These are phyloP conservation scores for Apis mellifera DNA, from an alignment of 1,140 invertebrate species.

Conservation along the genomic window Amel_HAv3.1 CM009936.2:1798001-1798500, in stretches of 20 bases:
- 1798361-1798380: neutral
- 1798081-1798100: neutral
- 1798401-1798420: neutral
- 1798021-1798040: slow-evolving; percentile 12
- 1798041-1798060: neutral
- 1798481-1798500: slow-evolving; percentile 1
- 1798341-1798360: neutral
- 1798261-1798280: no score
- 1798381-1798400: neutral
- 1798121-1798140: neutral
- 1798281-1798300: no score
- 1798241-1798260: no score
- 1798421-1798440: neutral
- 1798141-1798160: no score
- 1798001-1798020: neutral
- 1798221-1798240: no score
- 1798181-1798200: neutral
- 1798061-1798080: no score
- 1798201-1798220: no score
- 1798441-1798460: slow-evolving; percentile 23
- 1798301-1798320: no score
- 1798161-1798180: neutral
- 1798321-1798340: neutral
- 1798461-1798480: slow-evolving; percentile 5
- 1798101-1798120: neutral